Evolutionary conservation across 1,140 invertebrate genomes (phyloP).

Genomic region (Euwallacea fornicatus): DNA sequence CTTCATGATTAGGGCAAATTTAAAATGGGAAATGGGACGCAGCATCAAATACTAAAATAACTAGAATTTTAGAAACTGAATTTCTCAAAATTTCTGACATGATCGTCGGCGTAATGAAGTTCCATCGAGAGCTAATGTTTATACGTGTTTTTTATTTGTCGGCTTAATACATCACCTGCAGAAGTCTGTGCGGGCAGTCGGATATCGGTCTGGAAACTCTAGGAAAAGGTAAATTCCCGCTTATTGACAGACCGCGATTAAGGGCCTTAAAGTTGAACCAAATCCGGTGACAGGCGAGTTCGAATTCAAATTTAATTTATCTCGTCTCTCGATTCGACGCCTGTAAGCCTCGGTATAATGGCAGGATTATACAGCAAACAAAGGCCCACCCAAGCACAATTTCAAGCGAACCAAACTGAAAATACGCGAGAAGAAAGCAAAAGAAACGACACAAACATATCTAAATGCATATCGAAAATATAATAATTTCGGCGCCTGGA

Average conservation of each 20-base stretch:
- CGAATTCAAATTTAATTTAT: constrained; percentile 18
- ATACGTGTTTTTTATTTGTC: background rate
- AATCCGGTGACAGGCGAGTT: background rate
- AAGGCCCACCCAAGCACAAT: too few species aligned
- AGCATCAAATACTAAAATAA: background rate
- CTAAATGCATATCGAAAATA: constrained; percentile 12
- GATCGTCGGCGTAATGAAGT: too few species aligned
- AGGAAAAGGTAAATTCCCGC: constrained; percentile 16
- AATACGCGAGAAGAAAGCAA: background rate
- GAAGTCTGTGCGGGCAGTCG: constrained; percentile 18
- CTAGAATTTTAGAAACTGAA: background rate
- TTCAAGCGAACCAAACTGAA: too few species aligned
- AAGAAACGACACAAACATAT: constrained; percentile 7
- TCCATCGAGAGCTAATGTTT: constrained; percentile 1
- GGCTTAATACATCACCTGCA: constrained; percentile 13
- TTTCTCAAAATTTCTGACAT: too few species aligned
- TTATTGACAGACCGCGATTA: constrained; percentile 25
- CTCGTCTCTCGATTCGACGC: background rate
- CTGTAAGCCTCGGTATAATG: too few species aligned
- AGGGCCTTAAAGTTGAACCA: constrained; percentile 11
- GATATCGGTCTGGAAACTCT: constrained; percentile 8
- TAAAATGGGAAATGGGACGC: background rate
- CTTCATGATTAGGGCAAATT: background rate
- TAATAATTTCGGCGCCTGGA: constrained; percentile 5
- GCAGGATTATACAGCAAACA: too few species aligned